Conservation (phyloP, 2,797 vertebrate genomes). For the Pachyuromys duprasi region DNA sequence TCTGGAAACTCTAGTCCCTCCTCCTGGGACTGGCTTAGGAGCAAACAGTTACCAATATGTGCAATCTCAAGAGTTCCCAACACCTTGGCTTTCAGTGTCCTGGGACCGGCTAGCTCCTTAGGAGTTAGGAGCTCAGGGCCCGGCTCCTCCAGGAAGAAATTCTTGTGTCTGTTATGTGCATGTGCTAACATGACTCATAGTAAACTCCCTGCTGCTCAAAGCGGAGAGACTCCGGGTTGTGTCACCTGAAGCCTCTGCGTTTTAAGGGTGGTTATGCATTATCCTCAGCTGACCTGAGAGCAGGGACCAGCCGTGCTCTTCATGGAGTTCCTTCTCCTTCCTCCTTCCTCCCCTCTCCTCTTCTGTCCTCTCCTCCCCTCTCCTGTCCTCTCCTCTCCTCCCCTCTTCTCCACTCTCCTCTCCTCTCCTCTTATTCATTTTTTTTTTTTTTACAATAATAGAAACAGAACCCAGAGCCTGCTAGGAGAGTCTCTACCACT, state of each 20-base stretch:
- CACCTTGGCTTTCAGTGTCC: background rate
- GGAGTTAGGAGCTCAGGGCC: background rate
- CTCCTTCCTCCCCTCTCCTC: background rate
- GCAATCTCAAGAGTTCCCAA: background rate
- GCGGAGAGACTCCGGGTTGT: background rate
- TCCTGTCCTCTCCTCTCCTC: accelerated
- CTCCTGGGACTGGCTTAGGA: background rate
- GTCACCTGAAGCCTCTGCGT: background rate
- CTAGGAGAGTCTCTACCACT: background rate
- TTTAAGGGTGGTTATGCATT: background rate
- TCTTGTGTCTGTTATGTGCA: background rate
- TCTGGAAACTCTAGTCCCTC: background rate
- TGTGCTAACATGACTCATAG: background rate
- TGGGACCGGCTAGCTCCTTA: background rate
- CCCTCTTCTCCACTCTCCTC: accelerated
- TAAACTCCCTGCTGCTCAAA: background rate
- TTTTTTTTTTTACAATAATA: background rate
- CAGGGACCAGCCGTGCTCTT: no score
- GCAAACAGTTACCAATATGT: background rate
- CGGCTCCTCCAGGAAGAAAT: background rate
- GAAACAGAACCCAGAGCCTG: no score
- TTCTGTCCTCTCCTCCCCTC: background rate
- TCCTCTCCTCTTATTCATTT: background rate
- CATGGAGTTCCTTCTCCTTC: background rate
- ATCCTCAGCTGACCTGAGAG: no score